Evolutionary conservation across 2,797 vertebrate genomes (phyloP), one percentile per base, ranked within the genome.

Genomic region (Lepilemur septentrionalis): DNA sequence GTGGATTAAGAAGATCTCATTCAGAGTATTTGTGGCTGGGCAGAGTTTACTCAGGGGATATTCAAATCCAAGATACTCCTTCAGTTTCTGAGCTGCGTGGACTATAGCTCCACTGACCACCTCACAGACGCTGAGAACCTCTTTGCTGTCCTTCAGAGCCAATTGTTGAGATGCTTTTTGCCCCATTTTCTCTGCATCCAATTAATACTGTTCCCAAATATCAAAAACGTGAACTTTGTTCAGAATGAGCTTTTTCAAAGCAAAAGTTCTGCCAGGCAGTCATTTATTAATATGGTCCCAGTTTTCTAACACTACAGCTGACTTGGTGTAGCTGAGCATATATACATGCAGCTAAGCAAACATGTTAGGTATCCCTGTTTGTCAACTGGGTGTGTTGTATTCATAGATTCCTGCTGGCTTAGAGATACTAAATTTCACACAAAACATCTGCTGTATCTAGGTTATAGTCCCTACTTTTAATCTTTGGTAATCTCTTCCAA

Each of bases 21-120:
- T 98, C 50, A 98, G 95, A 0, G 91, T 98, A 70, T 97, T 96
- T 0, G 93, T 87, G 50, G 97, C 86, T 0, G 96, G 97, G 41
- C 93, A 86, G 50, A 98, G 97, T 95, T 97, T 98, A 73, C 97
- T 98, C 35, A 91, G 94, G 4, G 98, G 98, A 80, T 98, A 98
- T 80, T 98, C 43, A 3, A 99, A 98, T 7, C 97, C 98, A 2
- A 99, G 97, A 14, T 94, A 98, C 30, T 98, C 98, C 96, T 97
- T 97, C 76, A 98, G 96, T 72, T 97, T 98, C 79, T 97, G 96
- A 18, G 98, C 97, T 0, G 98, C 97, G 0, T 94, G 89, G 48
- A 97, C 83, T 10, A 97, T 43, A 0, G 97, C 98, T 73, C 91
- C 97, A 61, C 97, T 97, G 93, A 98, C 98, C 57, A 97, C 96